A percentile compares a stretch with the other conserved stretches of the same genome.
Conservation (phyloP, 2,797 vertebrate species). For the Sebastes vulpes region DNA sequence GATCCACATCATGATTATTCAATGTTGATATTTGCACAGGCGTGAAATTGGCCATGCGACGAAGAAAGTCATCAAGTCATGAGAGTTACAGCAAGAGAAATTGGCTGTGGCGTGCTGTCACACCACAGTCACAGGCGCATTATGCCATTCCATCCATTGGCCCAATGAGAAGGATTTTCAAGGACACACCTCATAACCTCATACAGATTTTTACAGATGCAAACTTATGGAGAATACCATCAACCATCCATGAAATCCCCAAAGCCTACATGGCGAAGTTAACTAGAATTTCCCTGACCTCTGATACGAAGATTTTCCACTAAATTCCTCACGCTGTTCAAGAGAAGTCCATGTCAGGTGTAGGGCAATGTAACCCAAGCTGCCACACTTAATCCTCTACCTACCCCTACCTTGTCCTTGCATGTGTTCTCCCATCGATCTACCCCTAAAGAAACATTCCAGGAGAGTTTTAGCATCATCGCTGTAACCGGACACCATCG, state of each 20-base stretch:
- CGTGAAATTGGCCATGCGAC: background rate
- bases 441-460: slow-evolving; percentile 82
- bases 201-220: slow-evolving; percentile 1
- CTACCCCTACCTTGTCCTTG: slow-evolving; percentile 67
- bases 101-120: background rate
- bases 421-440: slow-evolving; percentile 59
- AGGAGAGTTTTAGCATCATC: slow-evolving; percentile 50
- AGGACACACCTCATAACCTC: background rate
- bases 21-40: slow-evolving; percentile 5
- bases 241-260: background rate
- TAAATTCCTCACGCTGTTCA: slow-evolving; percentile 30
- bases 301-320: slow-evolving; percentile 27
- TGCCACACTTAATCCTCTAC: slow-evolving; percentile 56
- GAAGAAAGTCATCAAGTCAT: background rate
- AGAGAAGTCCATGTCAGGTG: slow-evolving; percentile 54
- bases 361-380: slow-evolving; percentile 52
- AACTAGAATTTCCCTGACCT: slow-evolving; percentile 16
- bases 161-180: background rate
- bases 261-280: background rate
- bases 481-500: slow-evolving; percentile 63
- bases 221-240: slow-evolving; percentile 7
- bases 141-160: background rate
- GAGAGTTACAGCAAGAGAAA: background rate
- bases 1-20: slow-evolving; percentile 8
- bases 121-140: background rate